Conservation (phyloP, 1,140 invertebrate genomes). For the Orchesella cincta region DNA sequence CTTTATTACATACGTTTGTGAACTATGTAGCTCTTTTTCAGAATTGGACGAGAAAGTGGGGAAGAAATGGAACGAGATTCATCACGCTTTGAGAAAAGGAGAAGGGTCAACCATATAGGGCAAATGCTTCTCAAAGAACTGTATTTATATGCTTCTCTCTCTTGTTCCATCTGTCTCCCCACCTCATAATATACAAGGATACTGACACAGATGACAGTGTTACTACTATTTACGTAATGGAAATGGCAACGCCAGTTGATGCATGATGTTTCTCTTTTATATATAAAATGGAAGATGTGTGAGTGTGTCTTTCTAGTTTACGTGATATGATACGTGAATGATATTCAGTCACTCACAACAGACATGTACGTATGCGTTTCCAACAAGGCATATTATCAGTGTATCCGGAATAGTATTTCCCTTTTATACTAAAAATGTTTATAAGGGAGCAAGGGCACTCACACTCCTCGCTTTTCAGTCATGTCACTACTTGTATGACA, state of each 20-base stretch:
- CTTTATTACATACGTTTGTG: not conserved
- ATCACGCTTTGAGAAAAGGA: not conserved
- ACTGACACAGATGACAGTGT: conserved; percentile 9
- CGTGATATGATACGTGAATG: not conserved
- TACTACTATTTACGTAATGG: conserved; percentile 17
- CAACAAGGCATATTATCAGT: not conserved
- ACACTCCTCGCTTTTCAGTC: not conserved
- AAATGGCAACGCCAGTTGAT: conserved; percentile 16
- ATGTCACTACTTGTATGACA: not conserved
- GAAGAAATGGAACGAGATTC: no score
- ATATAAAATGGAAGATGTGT: not conserved
- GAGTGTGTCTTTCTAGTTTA: not conserved
- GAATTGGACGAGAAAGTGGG: not conserved
- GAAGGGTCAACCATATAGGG: not conserved
- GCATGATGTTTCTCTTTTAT: not conserved
- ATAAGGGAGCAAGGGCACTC: not conserved
- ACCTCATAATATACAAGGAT: not conserved
- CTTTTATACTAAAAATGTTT: not conserved
- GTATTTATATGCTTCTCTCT: not conserved
- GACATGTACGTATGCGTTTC: not conserved
- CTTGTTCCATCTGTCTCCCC: not conserved
- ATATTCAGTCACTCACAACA: not conserved
- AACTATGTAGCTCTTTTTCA: no score
- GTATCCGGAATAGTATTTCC: not conserved
- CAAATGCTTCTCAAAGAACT: not conserved